phyloP scores from a whole-genome alignment of 2,888 invertebrate species.

The Drosophila formosana region DNA sequence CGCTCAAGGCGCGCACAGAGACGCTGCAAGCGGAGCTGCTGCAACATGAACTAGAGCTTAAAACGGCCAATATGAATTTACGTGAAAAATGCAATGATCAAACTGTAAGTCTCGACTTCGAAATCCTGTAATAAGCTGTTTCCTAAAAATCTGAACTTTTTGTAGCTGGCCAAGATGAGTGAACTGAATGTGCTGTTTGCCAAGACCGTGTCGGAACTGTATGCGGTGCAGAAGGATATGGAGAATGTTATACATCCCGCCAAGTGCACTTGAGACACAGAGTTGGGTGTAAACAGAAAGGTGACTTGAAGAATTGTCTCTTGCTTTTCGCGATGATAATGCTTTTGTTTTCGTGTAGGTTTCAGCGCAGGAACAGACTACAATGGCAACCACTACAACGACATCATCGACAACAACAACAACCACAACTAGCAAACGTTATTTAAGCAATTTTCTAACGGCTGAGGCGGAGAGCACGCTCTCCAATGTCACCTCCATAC shows the following conservation, averaged over 20 bases:
- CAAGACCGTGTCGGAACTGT: slow-evolving; percentile 83
- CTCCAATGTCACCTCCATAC: slow-evolving; percentile 85
- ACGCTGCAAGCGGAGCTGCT: slow-evolving; percentile 93
- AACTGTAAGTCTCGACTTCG: slow-evolving; percentile 86
- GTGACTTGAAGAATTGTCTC: slow-evolving; percentile 45
- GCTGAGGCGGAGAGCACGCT: slow-evolving; percentile 84
- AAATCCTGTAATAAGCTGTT: neutral
- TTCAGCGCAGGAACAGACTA: slow-evolving; percentile 81
- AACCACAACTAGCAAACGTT: slow-evolving; percentile 72
- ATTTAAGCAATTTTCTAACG: slow-evolving; percentile 73
- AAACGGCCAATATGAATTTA: slow-evolving; percentile 85
- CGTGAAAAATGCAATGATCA: slow-evolving; percentile 89
- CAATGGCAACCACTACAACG: slow-evolving; percentile 74
- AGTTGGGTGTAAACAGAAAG: slow-evolving; percentile 80
- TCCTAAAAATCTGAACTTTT: neutral
- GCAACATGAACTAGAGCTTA: slow-evolving; percentile 93
- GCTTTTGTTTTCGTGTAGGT: slow-evolving; percentile 53
- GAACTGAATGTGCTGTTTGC: slow-evolving; percentile 84
- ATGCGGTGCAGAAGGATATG: slow-evolving; percentile 85
- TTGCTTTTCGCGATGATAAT: neutral
- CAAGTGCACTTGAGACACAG: slow-evolving; percentile 85
- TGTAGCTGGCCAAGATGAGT: slow-evolving; percentile 83
- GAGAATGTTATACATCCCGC: slow-evolving; percentile 84
- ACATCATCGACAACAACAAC: slow-evolving; percentile 64
- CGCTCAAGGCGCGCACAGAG: slow-evolving; percentile 92